Evolutionary conservation across 2,888 invertebrate genomes (phyloP).

Genomic region (Epinotia nisella): DNA sequence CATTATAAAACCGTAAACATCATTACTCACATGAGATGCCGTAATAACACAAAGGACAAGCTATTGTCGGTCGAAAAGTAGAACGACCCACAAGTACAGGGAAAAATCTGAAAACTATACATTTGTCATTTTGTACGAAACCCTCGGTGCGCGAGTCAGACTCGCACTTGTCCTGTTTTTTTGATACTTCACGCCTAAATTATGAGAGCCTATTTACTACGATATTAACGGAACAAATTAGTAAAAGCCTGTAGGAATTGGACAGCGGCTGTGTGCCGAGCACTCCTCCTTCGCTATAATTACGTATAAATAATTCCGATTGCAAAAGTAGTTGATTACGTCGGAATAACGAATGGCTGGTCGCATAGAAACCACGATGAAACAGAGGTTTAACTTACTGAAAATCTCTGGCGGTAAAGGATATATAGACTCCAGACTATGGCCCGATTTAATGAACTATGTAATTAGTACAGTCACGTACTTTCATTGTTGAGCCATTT

Average conservation of each 20-base stretch:
- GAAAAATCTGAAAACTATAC: too few species aligned
- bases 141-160: too few species aligned
- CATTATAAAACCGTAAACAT: too few species aligned
- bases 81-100: too few species aligned
- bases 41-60: too few species aligned
- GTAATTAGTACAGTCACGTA: too few species aligned
- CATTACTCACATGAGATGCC: too few species aligned
- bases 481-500: too few species aligned
- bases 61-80: too few species aligned
- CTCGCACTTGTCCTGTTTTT: background rate
- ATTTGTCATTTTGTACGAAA: too few species aligned
- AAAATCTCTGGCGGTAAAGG: background rate
- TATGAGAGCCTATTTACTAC: background rate
- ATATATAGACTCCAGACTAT: too few species aligned
- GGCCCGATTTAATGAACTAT: too few species aligned
- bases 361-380: background rate
- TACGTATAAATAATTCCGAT: conserved; percentile 32
- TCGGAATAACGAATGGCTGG: conserved; percentile 3
- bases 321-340: conserved; percentile 30
- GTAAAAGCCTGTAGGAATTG: background rate
- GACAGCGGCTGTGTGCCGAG: background rate
- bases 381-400: background rate
- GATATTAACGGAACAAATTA: background rate
- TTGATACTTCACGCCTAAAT: background rate
- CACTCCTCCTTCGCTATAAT: conserved; percentile 1